These are phyloP conservation scores for Sinosuthora webbiana DNA, from an alignment of 2,113 vertebrate species.

Conservation along the genomic window DNA sequence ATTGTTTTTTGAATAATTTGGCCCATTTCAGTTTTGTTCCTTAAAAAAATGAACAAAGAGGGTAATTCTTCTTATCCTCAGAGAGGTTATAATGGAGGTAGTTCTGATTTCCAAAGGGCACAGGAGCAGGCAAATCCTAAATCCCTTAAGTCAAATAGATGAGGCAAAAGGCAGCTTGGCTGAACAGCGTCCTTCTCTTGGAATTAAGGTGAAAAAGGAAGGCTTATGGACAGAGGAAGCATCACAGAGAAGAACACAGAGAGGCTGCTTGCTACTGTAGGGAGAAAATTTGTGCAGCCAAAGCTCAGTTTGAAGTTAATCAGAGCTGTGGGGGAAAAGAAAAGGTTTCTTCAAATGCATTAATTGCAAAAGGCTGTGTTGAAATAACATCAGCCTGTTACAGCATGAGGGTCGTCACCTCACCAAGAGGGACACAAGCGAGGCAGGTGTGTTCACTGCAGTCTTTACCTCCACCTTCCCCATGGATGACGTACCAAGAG, in stretches of 20 bases:
- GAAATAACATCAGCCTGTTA: neutral
- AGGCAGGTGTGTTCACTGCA: neutral
- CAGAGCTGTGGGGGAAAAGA: neutral
- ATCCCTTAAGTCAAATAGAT: fast-evolving
- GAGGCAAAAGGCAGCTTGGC: neutral
- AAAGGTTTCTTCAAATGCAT: neutral
- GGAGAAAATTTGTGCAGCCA: neutral
- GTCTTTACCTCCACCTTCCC: neutral
- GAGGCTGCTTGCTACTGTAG: neutral
- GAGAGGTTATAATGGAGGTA: neutral
- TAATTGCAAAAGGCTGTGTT: neutral
- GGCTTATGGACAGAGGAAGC: neutral
- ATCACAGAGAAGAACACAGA: neutral
- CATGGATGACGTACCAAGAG: neutral
- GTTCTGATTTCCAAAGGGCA: neutral
- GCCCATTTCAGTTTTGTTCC: neutral
- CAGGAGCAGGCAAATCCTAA: neutral
- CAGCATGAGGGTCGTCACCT: neutral
- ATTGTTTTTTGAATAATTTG: neutral
- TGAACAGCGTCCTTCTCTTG: neutral
- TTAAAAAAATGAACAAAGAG: neutral
- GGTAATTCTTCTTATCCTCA: neutral
- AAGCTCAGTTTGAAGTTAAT: neutral
- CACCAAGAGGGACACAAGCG: neutral
- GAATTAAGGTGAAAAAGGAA: neutral